A percentile compares a stretch with the other conserved stretches of the same genome.
Evolutionary conservation across 1,140 invertebrate species (phyloP).

Genomic region (Calliphora vicina): DNA sequence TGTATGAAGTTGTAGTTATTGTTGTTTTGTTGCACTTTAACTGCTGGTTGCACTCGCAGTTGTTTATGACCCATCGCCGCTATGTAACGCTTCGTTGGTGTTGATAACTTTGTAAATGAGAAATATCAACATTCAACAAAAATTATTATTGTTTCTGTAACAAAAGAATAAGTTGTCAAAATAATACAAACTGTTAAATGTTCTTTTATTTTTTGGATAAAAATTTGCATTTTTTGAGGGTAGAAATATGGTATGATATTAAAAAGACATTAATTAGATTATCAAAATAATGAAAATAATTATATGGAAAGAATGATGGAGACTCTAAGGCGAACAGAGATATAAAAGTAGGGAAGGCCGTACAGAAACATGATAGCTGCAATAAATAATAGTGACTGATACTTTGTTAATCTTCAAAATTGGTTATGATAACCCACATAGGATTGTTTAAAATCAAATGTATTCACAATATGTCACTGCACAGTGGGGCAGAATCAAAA

Average conservation of each 20-base stretch:
- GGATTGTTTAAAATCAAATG: too few species aligned
- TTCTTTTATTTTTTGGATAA: neutral
- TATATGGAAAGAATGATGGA: neutral
- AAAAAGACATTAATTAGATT: neutral
- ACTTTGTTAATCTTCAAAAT: too few species aligned
- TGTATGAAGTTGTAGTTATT: neutral
- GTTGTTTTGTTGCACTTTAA: neutral
- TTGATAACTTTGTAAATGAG: constrained; percentile 23
- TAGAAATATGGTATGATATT: neutral
- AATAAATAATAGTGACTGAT: too few species aligned
- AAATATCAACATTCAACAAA: neutral
- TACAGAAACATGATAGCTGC: too few species aligned
- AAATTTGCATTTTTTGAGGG: neutral
- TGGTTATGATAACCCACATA: too few species aligned
- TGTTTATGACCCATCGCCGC: neutral
- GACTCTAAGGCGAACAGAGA: too few species aligned
- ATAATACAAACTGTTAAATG: neutral
- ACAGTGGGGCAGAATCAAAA: too few species aligned
- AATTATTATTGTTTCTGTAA: neutral
- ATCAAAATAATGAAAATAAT: neutral
- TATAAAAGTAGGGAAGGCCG: too few species aligned
- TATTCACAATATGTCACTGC: too few species aligned
- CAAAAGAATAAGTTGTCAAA: neutral
- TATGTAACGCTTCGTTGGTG: constrained; percentile 20
- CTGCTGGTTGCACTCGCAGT: neutral